Evolutionary conservation across 1,140 invertebrate genomes (phyloP).

Genomic region (Drosophila jambulina): DNA sequence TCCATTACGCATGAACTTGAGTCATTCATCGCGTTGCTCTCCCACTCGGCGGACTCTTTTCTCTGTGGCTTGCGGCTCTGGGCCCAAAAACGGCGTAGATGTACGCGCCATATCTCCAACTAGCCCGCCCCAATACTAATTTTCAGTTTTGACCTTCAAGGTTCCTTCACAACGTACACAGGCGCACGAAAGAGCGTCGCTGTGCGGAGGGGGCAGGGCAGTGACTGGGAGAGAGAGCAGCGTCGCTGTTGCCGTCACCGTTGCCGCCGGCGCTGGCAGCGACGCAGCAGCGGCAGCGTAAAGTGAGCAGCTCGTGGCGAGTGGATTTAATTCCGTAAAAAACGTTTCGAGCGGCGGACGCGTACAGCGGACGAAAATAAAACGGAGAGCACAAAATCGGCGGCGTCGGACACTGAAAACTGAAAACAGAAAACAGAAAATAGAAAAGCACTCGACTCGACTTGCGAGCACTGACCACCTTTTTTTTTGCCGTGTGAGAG

Average conservation of each 20-base stretch:
- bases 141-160: conserved; percentile 85
- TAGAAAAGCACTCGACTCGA: conserved; percentile 31
- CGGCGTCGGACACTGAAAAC: conserved; percentile 27
- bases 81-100: conserved; percentile 23
- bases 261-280: conserved; percentile 3
- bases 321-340: conserved; percentile 79
- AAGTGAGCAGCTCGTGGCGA: conserved; percentile 58
- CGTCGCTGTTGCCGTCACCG: conserved; percentile 6
- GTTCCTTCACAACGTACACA: conserved; percentile 82
- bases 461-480: conserved; percentile 17
- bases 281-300: conserved; percentile 40
- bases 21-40: conserved; percentile 21
- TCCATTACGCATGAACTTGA: conserved; percentile 31
- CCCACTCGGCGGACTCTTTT: not conserved
- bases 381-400: conserved; percentile 33
- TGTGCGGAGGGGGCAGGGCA: not conserved
- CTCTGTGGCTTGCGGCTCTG: not conserved
- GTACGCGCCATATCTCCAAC: conserved; percentile 47
- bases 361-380: conserved; percentile 77
- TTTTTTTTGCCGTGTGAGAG: conserved; percentile 52
- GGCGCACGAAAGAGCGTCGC: conserved; percentile 2
- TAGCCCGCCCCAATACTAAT: conserved; percentile 71
- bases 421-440: conserved; percentile 33
- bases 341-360: conserved; percentile 81
- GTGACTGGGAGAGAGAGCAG: conserved; percentile 19